phyloP scores from a whole-genome alignment of 2,888 invertebrate species.

The Stenotaenia linearis region DNA sequence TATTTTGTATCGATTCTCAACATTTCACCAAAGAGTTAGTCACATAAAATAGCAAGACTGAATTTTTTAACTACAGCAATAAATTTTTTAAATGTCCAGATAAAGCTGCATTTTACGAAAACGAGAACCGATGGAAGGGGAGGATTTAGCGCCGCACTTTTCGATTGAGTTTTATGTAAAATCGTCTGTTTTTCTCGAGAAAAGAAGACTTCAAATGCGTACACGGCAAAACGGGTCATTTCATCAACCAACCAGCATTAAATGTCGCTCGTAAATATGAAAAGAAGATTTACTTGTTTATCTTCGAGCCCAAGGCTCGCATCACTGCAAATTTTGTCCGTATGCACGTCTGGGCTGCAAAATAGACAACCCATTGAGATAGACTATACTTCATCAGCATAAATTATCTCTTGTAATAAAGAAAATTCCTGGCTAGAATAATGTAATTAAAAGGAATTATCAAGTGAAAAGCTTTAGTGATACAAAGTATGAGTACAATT shows the following conservation, averaged over 20 bases:
- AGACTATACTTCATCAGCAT: slow-evolving; percentile 5
- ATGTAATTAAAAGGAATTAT: not conserved
- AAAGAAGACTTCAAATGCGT: not conserved
- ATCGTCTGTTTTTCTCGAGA: not conserved
- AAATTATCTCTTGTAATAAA: not conserved
- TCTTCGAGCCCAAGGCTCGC: not conserved
- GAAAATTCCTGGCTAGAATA: not conserved
- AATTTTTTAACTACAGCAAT: not conserved
- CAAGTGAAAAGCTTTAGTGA: not conserved
- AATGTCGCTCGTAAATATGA: not conserved
- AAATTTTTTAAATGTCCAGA: not conserved
- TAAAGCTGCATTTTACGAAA: not conserved
- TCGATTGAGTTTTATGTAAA: not conserved
- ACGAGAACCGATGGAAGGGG: not conserved
- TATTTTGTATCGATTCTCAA: not conserved
- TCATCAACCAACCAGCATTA: not conserved
- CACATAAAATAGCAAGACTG: not conserved
- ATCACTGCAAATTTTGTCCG: not conserved
- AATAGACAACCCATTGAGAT: not conserved
- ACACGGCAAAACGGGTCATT: not conserved
- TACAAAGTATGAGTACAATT: not conserved
- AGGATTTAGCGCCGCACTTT: not conserved
- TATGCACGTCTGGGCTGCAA: not conserved
- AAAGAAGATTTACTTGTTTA: slow-evolving; percentile 21
- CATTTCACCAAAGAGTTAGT: not conserved